Conservation (phyloP, 37 sponge, comb jelly and placozoan genomes). For the Lycopodina hypogea region DNA sequence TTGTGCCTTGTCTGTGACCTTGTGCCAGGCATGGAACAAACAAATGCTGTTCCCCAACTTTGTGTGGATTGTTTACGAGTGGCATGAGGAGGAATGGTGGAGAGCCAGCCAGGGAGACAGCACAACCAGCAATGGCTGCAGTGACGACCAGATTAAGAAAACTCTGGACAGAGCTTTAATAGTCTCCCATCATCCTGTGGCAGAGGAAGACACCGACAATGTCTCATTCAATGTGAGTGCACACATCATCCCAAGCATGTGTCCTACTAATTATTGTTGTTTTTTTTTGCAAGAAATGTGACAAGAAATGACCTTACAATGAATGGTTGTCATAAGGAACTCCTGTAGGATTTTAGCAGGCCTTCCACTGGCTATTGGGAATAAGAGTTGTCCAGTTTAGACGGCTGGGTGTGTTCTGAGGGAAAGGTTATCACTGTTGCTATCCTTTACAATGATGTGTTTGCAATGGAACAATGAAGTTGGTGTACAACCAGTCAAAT, state of each 20-base stretch:
- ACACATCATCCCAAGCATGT: not conserved
- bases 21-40: constrained; percentile 26
- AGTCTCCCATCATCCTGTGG: constrained; percentile 43
- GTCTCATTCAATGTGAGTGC: not conserved
- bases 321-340: too few species aligned
- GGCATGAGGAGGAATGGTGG: constrained; percentile 39
- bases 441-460: too few species aligned
- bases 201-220: not conserved
- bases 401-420: too few species aligned
- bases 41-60: constrained; percentile 21
- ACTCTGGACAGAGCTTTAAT: constrained; percentile 21
- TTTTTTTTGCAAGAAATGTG: not conserved
- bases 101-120: not conserved
- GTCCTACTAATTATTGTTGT: not conserved
- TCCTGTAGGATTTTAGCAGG: too few species aligned
- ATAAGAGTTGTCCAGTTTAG: too few species aligned
- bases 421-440: too few species aligned
- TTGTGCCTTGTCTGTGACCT: not conserved
- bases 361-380: too few species aligned
- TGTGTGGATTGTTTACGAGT: constrained; percentile 48
- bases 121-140: not conserved
- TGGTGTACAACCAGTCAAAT: too few species aligned
- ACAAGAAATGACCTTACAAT: too few species aligned
- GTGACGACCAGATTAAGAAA: not conserved
- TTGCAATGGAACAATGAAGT: too few species aligned